Conservation (phyloP, 2,888 invertebrate genomes). For the Idaea aversata region DNA sequence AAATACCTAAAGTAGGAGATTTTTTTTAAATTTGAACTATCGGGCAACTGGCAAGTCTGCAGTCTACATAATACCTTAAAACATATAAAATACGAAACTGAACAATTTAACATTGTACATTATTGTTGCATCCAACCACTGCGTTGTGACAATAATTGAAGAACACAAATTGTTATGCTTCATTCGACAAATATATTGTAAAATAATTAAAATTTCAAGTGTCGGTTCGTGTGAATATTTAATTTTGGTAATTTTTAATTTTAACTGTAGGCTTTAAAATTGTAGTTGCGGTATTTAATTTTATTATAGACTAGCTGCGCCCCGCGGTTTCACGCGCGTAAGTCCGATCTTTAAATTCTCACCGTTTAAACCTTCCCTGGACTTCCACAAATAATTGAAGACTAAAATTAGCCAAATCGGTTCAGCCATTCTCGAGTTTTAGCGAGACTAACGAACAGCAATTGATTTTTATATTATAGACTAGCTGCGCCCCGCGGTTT, state of each 20-base stretch:
- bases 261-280: neutral
- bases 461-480: too few relatives aligned
- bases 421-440: too few relatives aligned
- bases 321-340: too few relatives aligned
- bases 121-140: neutral
- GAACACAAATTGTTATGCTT: neutral
- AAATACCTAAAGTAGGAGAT: too few relatives aligned
- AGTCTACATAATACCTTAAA: neutral
- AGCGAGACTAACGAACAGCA: too few relatives aligned
- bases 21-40: neutral
- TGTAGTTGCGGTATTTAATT: neutral
- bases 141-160: neutral
- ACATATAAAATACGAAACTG: neutral
- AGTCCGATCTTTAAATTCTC: too few relatives aligned
- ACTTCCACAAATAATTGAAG: too few relatives aligned
- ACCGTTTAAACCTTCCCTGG: too few relatives aligned
- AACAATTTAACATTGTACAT: neutral
- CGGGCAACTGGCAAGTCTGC: too few relatives aligned
- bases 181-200: neutral
- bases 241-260: neutral
- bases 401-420: too few relatives aligned
- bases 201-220: neutral
- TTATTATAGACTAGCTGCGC: neutral
- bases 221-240: neutral
- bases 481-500: too few relatives aligned